Conservation (phyloP, 2,113 vertebrate species). For the Mormyrus lacerda region DNA sequence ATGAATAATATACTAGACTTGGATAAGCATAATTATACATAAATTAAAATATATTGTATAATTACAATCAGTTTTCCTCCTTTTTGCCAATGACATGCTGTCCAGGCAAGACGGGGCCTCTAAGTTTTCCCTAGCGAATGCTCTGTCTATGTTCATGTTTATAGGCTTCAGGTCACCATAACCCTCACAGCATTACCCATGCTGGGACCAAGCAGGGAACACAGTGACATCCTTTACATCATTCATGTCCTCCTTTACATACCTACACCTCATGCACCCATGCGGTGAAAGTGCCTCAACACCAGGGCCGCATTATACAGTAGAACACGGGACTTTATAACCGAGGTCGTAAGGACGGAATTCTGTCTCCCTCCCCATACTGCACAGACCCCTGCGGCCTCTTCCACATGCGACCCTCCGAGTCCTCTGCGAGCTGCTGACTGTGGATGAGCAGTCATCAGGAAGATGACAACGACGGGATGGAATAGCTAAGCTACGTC, state of each 20-base stretch:
- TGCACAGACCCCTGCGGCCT: not conserved
- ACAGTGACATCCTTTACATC: not conserved
- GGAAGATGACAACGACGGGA: not conserved
- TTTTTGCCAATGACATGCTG: not conserved
- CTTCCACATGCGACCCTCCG: not conserved
- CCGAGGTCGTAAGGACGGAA: not conserved
- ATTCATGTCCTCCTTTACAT: not conserved
- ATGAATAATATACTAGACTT: not conserved
- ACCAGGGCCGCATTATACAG: not conserved
- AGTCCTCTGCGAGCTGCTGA: not conserved
- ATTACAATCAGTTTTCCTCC: not conserved
- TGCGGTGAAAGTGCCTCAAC: not conserved
- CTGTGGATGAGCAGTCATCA: not conserved
- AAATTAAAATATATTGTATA: not conserved
- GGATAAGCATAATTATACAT: not conserved
- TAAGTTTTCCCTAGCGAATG: not conserved
- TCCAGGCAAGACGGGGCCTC: not conserved
- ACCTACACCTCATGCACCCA: not conserved
- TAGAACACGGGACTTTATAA: not conserved
- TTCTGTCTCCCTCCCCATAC: not conserved
- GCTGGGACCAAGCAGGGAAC: not conserved
- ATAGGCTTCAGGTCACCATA: not conserved
- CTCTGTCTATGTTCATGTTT: not conserved
- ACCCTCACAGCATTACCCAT: not conserved
- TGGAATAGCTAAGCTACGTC: not conserved